These are phyloP conservation scores for Aphrophora alni DNA, from an alignment of 2,888 invertebrate genomes.

Conservation along the genomic window DNA sequence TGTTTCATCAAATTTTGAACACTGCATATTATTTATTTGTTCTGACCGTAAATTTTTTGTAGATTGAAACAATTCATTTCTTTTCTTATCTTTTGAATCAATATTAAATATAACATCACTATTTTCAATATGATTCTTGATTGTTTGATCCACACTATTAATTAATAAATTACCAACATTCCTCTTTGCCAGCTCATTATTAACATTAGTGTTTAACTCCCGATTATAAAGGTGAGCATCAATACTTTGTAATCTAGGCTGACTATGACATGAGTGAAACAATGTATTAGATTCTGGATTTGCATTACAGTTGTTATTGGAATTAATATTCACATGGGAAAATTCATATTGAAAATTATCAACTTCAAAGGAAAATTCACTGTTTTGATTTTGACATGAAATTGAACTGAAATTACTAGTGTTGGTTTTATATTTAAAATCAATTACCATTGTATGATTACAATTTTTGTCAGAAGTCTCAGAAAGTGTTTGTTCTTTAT, in stretches of 20 bases:
- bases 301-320: neutral
- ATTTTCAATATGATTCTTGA: too few relatives aligned
- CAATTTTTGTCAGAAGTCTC: neutral
- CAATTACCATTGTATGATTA: neutral
- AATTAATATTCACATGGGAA: neutral
- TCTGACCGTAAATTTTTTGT: neutral
- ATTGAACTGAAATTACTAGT: neutral
- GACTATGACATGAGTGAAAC: neutral
- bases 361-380: neutral
- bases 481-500: neutral
- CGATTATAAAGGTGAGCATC: neutral
- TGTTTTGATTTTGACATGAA: neutral
- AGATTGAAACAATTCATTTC: neutral
- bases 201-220: too few relatives aligned
- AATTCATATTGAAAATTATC: neutral
- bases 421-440: neutral
- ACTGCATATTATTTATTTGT: neutral
- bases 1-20: neutral
- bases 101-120: too few relatives aligned
- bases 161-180: too few relatives aligned
- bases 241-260: neutral
- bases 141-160: too few relatives aligned
- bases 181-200: too few relatives aligned
- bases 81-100: too few relatives aligned
- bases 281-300: neutral